Evolutionary conservation across 2,888 invertebrate species (phyloP), one percentile per base, ranked within the genome.

Genomic region (Dusona sp.): DNA sequence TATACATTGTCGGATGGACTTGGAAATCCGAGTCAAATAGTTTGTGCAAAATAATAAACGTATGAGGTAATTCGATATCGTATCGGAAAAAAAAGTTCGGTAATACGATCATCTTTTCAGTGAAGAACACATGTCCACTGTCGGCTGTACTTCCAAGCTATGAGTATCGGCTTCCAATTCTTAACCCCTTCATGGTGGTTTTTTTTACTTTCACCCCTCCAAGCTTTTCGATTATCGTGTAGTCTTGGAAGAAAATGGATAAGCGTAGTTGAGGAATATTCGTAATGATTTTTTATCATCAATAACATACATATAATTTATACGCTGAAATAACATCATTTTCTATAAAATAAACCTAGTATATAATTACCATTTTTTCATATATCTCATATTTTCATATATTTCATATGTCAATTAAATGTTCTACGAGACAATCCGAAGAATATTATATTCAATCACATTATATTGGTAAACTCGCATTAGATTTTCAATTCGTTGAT

Each of bases 61-160:
- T 45, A 84, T 79, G 67, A 65, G n/a, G 73, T 79, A 79, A 84
- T 36, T 57, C 74, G 74, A 84, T 84, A 79, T 74, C 45, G 74
- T 57, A 45, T 64, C 38, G 11, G 54, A 54, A 67, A 61, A 16
- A 51, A 79, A 73, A 78, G 42, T 70, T 51, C 9, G 38, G 82
- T 74, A 85, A 85, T 68, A 74, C 61, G 83, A 85, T 83, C 73
- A 83, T 85, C 83, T 80, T 82, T 82, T 82, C 72, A 36, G 64
- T 64, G 64, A 68, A 33, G 82, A 16, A 82, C 54, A 72, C 64
- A 72, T 79, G 78, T 73, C 73, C 72, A 73, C 70, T 54, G 78
- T 73, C 38, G 54, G 48, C 65, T 83, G 64, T 64, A 72, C 51
- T 54, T 48, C 33, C 74, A 65, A 61, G 48, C 57, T 64, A 67